These are phyloP conservation scores for Diabrotica undecimpunctata DNA, from an alignment of 1,140 invertebrate genomes.

Conservation along the genomic window DNA sequence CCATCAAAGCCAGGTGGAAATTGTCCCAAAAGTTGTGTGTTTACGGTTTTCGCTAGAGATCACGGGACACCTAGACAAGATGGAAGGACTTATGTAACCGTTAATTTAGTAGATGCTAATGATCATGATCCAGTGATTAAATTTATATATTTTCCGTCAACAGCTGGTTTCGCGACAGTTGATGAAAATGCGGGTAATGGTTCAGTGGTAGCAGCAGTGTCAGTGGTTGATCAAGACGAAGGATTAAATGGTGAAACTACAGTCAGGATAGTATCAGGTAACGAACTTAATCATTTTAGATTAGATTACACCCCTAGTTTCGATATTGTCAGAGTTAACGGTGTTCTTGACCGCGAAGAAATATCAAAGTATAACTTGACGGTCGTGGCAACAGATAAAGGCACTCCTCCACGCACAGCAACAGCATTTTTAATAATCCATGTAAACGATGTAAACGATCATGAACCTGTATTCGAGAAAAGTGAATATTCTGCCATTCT, in stretches of 20 bases:
- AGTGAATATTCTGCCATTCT: constrained; percentile 85
- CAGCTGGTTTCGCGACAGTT: constrained; percentile 80
- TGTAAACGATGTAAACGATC: constrained; percentile 94
- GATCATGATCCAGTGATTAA: constrained; percentile 91
- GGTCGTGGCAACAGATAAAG: constrained; percentile 85
- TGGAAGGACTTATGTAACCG: constrained; percentile 90
- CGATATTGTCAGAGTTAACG: constrained; percentile 88
- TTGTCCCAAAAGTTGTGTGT: constrained; percentile 87
- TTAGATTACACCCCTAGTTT: constrained; percentile 80
- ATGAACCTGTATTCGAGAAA: constrained; percentile 91
- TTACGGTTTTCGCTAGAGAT: constrained; percentile 90
- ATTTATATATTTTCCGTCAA: constrained; percentile 83
- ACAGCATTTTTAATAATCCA: constrained; percentile 84
- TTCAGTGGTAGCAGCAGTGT: constrained; percentile 89
- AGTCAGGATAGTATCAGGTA: constrained; percentile 80
- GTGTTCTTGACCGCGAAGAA: constrained; percentile 86
- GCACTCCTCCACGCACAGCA: constrained; percentile 76
- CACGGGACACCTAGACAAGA: constrained; percentile 86
- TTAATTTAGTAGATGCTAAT: constrained; percentile 89
- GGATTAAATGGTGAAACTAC: constrained; percentile 85
- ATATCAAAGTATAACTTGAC: constrained; percentile 90
- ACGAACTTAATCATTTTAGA: constrained; percentile 86
- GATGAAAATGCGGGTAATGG: constrained; percentile 90
- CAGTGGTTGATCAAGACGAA: constrained; percentile 85
- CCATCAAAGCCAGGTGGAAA: constrained; percentile 49